A percentile compares a stretch with the other conserved stretches of the same genome.
Conservation (phyloP, 2,888 invertebrate genomes). For the Tetragonula carbonaria region DNA sequence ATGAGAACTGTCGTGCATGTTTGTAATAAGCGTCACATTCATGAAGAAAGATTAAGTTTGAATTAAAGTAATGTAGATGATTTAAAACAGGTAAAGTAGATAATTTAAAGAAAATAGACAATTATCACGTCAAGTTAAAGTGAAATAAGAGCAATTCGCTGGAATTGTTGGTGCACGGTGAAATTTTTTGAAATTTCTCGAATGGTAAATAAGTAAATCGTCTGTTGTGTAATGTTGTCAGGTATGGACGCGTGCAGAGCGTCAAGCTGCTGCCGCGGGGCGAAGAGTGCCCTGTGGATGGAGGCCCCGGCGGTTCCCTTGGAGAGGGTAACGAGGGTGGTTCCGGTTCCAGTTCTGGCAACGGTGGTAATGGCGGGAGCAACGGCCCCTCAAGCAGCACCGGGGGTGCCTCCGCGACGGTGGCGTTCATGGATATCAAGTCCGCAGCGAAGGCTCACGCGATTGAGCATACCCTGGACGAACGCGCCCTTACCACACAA, state of each 20-base stretch:
- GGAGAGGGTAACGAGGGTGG: conserved; percentile 83
- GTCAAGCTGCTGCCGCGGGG: conserved; percentile 93
- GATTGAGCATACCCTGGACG: conserved; percentile 95
- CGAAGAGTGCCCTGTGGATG: conserved; percentile 84
- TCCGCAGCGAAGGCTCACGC: conserved; percentile 97
- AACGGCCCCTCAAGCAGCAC: conserved; percentile 86
- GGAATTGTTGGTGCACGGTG: neutral
- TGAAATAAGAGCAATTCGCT: too few species aligned
- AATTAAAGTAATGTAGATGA: too few species aligned
- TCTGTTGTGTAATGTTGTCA: conserved; percentile 83
- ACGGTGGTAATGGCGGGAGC: conserved; percentile 80
- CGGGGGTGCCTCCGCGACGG: conserved; percentile 92
- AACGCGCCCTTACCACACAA: conserved; percentile 94
- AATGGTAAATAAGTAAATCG: neutral
- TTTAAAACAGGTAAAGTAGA: too few species aligned
- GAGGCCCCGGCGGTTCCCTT: conserved; percentile 85
- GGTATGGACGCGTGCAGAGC: conserved; percentile 99
- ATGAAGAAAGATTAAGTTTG: too few species aligned
- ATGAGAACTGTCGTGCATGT: too few species aligned
- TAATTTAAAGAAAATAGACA: too few species aligned
- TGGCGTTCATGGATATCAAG: conserved; percentile 98
- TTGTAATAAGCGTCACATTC: too few species aligned
- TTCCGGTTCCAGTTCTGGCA: conserved; percentile 78
- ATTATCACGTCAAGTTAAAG: too few species aligned
- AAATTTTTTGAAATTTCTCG: neutral